Evolutionary conservation across 2,113 vertebrate species (phyloP).

Genomic region (Amia ocellicauda): DNA sequence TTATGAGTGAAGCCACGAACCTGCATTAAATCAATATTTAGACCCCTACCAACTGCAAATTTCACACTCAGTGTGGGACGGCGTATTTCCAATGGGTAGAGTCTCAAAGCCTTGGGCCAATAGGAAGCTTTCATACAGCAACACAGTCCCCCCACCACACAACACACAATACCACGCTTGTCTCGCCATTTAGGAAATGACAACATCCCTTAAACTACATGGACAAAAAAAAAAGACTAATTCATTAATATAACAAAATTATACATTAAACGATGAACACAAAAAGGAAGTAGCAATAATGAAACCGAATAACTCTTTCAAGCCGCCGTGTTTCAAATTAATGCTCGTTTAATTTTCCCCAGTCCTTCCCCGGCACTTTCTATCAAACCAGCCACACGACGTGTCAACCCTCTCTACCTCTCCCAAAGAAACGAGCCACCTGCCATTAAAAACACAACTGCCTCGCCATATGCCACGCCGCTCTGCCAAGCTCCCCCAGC

Average conservation of each 20-base stretch:
- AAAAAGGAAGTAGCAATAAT: background rate
- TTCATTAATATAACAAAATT: background rate
- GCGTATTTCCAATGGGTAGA: no score
- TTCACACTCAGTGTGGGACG: no score
- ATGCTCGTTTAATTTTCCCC: background rate
- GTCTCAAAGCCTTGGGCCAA: no score
- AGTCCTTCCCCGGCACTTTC: constrained; percentile 50
- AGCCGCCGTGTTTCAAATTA: background rate
- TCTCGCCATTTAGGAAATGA: no score
- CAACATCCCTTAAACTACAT: background rate
- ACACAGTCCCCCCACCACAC: no score
- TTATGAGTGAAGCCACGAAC: no score
- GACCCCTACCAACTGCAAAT: no score
- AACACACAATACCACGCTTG: no score
- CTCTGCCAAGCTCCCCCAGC: constrained; percentile 85
- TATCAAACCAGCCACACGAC: constrained; percentile 60
- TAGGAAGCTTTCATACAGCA: no score
- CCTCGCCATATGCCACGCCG: constrained; percentile 84
- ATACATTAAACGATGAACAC: background rate
- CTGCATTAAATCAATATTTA: no score
- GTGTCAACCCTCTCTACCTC: constrained; percentile 66
- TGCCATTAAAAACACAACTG: constrained; percentile 85
- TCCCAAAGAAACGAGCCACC: constrained; percentile 63
- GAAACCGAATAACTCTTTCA: background rate
- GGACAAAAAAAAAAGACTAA: background rate